Evolutionary conservation across 2,797 vertebrate genomes (phyloP), one percentile per base, ranked within the genome.

Genomic region (Pteropus rufus): DNA sequence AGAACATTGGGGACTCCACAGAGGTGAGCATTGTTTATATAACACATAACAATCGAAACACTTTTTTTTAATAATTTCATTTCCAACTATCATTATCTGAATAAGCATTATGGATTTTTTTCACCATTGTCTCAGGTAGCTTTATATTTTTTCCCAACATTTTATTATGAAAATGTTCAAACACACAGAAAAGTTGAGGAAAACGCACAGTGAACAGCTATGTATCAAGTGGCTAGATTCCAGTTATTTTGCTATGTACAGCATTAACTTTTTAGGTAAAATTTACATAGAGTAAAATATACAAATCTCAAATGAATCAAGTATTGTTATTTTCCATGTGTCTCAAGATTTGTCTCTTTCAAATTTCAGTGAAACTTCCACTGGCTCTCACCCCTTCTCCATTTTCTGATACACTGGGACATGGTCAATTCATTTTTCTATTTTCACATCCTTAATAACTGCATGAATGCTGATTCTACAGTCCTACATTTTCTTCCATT

Each of bases 121-220:
- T 75, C 15, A 26, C 12, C 26, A 72, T 16, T 75, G 10, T 84
- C 9, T 86, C 21, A 29, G 41, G 54, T 44, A 75, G 2, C 6
- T 82, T 92, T 62, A 77, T 10, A 46, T 72, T 75, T 72, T 19
- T 31, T 29, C 2, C 5, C 7, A 90, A 46, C 0, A 52, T 56
- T 86, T 70, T 62, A 84, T 89, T 80, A 65, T 52, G 4, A 93
- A 70, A 77, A 41, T n/a, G 83, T 73, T 80, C 49, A 92, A 70
- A 79, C 3, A 65, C 6, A 82, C 1, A 93, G 36, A 86, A 84
- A 86, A 81, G 2, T n/a, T 72, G 41, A 77, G 6, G 6, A 44
- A 81, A 73, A 39, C 54, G 2, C 8, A 36, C 4, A 64, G 2
- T n/a, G 18, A 82, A 39, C 2, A 70, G 11, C 0, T 15, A 77